A percentile compares a stretch with the other conserved stretches of the same genome.
These are phyloP conservation scores for Eupsilia transversa DNA, from an alignment of 2,888 invertebrate species.

Conservation along the genomic window DNA sequence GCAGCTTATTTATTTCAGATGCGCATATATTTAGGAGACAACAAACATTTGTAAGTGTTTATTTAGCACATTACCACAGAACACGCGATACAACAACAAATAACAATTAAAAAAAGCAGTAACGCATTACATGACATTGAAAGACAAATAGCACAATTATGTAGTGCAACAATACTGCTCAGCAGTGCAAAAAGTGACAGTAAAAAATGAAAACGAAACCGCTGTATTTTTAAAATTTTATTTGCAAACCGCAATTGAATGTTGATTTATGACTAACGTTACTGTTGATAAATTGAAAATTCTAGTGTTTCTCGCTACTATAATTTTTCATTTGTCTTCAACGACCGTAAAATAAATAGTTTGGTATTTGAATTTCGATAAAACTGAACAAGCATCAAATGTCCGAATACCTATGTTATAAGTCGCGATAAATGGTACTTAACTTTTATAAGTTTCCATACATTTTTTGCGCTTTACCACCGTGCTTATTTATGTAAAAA, in stretches of 20 bases:
- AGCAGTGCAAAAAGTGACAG: constrained; percentile 57
- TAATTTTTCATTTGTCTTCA: constrained; percentile 34
- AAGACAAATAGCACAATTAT: constrained; percentile 72
- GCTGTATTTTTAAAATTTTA: constrained; percentile 54
- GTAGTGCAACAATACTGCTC: constrained; percentile 54
- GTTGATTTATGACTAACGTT: constrained; percentile 51
- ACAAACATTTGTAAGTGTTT: constrained; percentile 63
- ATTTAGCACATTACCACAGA: constrained; percentile 65
- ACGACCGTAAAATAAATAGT: constrained; percentile 25
- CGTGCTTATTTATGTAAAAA: too few relatives aligned
- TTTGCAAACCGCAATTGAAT: constrained; percentile 58
- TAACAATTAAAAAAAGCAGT: constrained; percentile 65
- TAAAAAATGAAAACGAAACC: constrained; percentile 61
- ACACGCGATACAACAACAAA: constrained; percentile 71
- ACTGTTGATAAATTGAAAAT: constrained; percentile 56
- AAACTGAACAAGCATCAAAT: background rate
- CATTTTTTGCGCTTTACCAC: background rate
- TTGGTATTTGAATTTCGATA: constrained; percentile 1
- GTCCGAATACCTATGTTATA: background rate
- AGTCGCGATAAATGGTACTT: background rate
- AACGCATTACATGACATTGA: constrained; percentile 68
- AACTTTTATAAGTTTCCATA: background rate
- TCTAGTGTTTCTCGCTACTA: constrained; percentile 42
- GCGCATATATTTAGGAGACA: constrained; percentile 38
- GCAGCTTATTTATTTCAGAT: constrained; percentile 9